Conservation (phyloP, 2,113 vertebrate species). For the Dinomys branickii region DNA sequence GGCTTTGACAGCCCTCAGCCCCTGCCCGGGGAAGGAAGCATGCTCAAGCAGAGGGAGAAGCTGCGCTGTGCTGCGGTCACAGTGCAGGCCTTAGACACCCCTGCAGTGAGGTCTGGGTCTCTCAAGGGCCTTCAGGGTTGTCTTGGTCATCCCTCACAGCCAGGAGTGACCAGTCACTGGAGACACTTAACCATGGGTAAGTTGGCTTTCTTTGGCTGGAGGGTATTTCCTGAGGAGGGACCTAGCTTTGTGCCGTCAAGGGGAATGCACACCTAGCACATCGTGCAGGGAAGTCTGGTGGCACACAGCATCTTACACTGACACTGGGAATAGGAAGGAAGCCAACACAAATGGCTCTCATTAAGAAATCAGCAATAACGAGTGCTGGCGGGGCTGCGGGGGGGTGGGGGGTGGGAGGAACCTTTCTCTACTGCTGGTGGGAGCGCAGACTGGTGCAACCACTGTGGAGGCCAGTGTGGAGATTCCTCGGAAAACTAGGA, state of each 20-base stretch:
- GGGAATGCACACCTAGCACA: neutral
- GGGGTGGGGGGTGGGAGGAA: too few species aligned
- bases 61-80: neutral
- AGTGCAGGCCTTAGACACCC: rapidly evolving
- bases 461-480: too few species aligned
- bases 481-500: too few species aligned
- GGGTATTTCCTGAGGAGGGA: neutral
- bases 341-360: too few species aligned
- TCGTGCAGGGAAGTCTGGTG: neutral
- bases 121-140: rapidly evolving
- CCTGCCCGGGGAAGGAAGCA: neutral
- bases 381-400: too few species aligned
- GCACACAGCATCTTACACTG: neutral
- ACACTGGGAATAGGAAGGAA: neutral
- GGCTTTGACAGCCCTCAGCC: neutral
- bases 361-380: too few species aligned
- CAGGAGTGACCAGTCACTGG: neutral
- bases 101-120: neutral
- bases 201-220: neutral
- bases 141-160: too few species aligned
- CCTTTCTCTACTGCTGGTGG: too few species aligned
- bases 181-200: neutral
- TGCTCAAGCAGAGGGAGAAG: neutral
- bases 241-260: neutral
- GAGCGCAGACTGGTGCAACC: too few species aligned